A percentile compares a stretch with the other conserved stretches of the same genome.
These are phyloP conservation scores for Pangasius mekongensis DNA, from an alignment of 2,797 vertebrate genomes.

Conservation along the genomic window DNA sequence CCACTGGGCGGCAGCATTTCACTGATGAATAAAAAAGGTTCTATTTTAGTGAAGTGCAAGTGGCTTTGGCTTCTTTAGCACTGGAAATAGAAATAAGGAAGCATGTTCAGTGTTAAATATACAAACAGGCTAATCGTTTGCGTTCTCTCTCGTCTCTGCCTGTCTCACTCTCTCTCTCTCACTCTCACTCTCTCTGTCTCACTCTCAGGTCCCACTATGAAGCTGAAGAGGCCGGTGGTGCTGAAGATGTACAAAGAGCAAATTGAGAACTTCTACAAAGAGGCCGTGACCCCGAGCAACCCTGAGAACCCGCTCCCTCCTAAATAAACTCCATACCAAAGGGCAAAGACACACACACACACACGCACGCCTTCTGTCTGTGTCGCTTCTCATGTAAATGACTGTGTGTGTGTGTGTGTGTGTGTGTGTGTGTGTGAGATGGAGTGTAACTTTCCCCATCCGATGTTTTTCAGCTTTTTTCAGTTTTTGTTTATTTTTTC, in stretches of 20 bases:
- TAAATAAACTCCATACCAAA: constrained; percentile 62
- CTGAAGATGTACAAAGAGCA: constrained; percentile 84
- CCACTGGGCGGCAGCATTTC: not conserved
- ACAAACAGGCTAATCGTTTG: not conserved
- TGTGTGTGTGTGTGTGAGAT: not conserved
- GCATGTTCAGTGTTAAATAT: not conserved
- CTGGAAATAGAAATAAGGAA: not conserved
- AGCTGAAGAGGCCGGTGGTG: constrained; percentile 84
- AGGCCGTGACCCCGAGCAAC: constrained; percentile 74
- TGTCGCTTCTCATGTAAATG: not conserved
- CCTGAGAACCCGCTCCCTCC: constrained; percentile 73
- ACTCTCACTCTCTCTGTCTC: not conserved
- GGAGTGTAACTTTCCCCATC: not conserved
- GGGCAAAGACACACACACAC: not conserved
- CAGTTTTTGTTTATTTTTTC: not conserved
- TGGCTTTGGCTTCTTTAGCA: not conserved
- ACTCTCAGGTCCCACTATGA: constrained; percentile 87
- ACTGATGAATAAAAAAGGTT: too few species aligned
- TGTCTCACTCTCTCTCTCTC: not conserved
- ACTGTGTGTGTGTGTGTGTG: not conserved
- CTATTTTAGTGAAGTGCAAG: rapidly evolving
- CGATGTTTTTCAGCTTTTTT: constrained; percentile 16
- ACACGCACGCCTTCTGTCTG: constrained; percentile 18
- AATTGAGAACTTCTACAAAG: constrained; percentile 84
- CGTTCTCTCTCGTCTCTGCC: not conserved